Base-by-base conservation (phyloP, 2,888 invertebrate species). In the Slavum lentiscoides region DNA sequence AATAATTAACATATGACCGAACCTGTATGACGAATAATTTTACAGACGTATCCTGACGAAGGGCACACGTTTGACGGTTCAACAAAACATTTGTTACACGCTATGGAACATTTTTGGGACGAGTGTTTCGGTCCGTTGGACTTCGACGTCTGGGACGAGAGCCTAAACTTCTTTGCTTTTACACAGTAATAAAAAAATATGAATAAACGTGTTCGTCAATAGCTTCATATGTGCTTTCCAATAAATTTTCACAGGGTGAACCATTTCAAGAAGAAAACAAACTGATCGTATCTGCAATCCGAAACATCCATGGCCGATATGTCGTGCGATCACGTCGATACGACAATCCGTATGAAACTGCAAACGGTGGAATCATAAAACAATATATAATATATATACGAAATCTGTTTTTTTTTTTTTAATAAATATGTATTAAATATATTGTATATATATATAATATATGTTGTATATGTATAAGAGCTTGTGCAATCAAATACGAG, bases 31-130 rank as follows among this genome's bases (percentile, higher is more conserved):
- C 49, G 49, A 49, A 11, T 49, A 17, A 55, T 55, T 70, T 86
- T 86, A 23, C 88, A 95, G 94, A 91, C 94, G 0, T 96, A 96
- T 86, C 93, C 95, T 0, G 95, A 96, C 86, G 94, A 94, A 86
- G 92, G 91, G 55, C 94, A 95, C 86, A 88, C 89, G 66, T 91
- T 96, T 85, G 89, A 89, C 83, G 91, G 92, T 70, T 92, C 94
- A 0, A 88, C 90, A 73, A 88, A 91, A 77, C 96, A 96, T 86
- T 89, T 95, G 81, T 94, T 94, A 88, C 91, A 91, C 85, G 91
- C 94, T 15, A 92, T 96, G 90, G 95, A 95, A 86, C 91, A 92
- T 86, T 96, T 94, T 88, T 91, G 95, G 85, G 92, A 93, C 86
- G 93, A 94, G 82, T 93, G 93, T 85, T 94, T 94, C 86, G 93